Evolutionary conservation across 1,140 invertebrate genomes (phyloP).

Genomic region (Chlorops oryzae): DNA sequence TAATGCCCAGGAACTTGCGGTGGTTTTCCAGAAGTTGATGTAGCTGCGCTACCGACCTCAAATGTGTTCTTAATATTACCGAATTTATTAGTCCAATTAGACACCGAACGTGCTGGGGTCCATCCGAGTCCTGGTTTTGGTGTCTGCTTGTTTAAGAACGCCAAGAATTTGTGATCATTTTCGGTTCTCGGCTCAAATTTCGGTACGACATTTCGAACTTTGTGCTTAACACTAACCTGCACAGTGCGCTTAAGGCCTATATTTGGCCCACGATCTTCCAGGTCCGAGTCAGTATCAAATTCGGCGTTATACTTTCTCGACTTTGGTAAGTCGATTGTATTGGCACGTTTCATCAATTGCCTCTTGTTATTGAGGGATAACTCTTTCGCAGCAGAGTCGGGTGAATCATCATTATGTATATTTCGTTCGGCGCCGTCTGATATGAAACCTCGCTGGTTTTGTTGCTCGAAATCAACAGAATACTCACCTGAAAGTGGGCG

Average conservation of each 20-base stretch:
- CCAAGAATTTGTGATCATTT: slow-evolving; percentile 76
- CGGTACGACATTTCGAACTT: slow-evolving; percentile 51
- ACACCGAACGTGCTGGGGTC: slow-evolving; percentile 35
- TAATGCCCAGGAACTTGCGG: slow-evolving; percentile 30
- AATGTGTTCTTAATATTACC: slow-evolving; percentile 81
- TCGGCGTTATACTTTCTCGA: slow-evolving; percentile 41
- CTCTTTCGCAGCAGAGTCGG: slow-evolving; percentile 4
- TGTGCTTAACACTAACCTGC: slow-evolving; percentile 51
- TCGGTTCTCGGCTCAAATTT: slow-evolving; percentile 74
- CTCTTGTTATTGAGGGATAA: slow-evolving; percentile 61
- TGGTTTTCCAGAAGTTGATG: slow-evolving; percentile 33
- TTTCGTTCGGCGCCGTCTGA: background rate
- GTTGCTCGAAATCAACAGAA: slow-evolving; percentile 27
- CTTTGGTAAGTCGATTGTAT: slow-evolving; percentile 81
- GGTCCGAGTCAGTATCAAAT: slow-evolving; percentile 38
- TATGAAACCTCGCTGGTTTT: too few relatives aligned
- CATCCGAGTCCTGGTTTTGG: slow-evolving; percentile 43
- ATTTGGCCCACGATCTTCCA: slow-evolving; percentile 38
- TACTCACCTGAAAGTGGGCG: slow-evolving; percentile 37
- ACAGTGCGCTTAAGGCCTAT: slow-evolving; percentile 54
- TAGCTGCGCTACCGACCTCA: slow-evolving; percentile 50
- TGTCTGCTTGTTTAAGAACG: slow-evolving; percentile 72
- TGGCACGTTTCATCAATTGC: slow-evolving; percentile 74
- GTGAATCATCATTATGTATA: background rate
- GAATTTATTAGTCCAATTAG: slow-evolving; percentile 73